Evolutionary conservation across 2,797 vertebrate genomes (phyloP), one percentile per base, ranked within the genome.

Genomic region (Scolopax rusticola): DNA sequence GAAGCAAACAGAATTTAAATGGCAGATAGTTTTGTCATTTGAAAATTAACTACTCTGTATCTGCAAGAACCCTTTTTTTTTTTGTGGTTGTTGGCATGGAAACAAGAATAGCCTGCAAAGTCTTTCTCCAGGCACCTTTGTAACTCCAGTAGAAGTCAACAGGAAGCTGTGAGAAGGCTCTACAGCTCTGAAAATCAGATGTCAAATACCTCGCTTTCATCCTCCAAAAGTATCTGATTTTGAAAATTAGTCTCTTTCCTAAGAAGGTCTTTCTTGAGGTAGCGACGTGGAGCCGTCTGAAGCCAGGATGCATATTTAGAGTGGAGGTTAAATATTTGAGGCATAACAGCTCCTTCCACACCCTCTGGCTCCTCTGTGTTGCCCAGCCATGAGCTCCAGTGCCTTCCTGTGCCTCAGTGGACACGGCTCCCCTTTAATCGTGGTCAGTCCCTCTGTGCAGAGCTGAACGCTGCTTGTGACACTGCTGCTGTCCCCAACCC

Each of bases 1-100:
- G 69, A 56, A 68, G 50, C 50, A 63, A 86, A 77, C 74, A 15
- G 76, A 47, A 91, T 89, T 76, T 65, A 91, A 89, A 80, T 81
- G 68, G 82, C 74, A 91, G 89, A 78, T 74, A 89, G 75, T 84
- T 91, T 69, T 87, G 67, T 87, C 45, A 76, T 87, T 84, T 81
- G 88, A 81, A 87, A 96, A 96, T 89, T 70, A 89, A 51, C 85
- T 87, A 4, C 15, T 51, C 69, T 56, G 24, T 60, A 24, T 56
- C 74, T 84, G 79, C 81, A 91, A 87, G 61, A 93, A 71, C 47
- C 30, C 8, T 59, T 41, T 74, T 33, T 74, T n/a, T n/a, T 56
- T 82, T 69, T 63, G 60, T 87, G 75, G 65, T 60, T 77, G 93
- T 91, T 91, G 89, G 93, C 85, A 69, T 78, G 83, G 91, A 87